Evolutionary conservation across 2,888 invertebrate species (phyloP), one percentile per base, ranked within the genome.

Genomic region (Caenorhabditis sulstoni): DNA sequence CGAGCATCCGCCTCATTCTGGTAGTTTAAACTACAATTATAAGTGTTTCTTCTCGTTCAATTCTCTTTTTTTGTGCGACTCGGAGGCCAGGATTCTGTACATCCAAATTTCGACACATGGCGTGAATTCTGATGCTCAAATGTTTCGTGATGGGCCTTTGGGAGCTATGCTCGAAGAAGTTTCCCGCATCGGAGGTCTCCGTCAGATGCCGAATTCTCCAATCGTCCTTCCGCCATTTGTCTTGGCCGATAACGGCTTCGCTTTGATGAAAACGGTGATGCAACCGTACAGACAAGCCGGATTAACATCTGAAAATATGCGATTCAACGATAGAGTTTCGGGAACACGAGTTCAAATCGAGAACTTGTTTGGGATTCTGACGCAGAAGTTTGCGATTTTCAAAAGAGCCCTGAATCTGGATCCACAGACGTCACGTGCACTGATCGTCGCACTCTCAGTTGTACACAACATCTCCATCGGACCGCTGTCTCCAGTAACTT

Each of bases 241-340:
- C 16, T 35, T 61, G 5, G 61, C 61, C 0, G 61, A 61, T 18
- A 61, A 61, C 18, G 61, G 61, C 11, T 61, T 61, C 47, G 61
- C 35, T 0, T 8, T 61, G 9, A 8, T 1, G 12, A 35, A 49
- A 12, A 5, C n/a, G 29, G 29, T 61, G n/a, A 49, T 47, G 47
- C 9, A 14, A 3, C 47, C 47, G 0, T 61, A 61, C 35, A 3
- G 47, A 8, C 5, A n/a, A 1, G 11, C n/a, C 9, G 7, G 35
- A 11, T 9, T 47, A 2, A 35, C 37, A 9, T 5, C 8, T 4
- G 29, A 23, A 18, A 61, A 47, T 11, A 47, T 47, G 3, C 2
- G 4, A 1, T 61, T 61, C 37, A 61, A 61, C 35, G 18, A 35
- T 0, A 16, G 16, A 2, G n/a, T 61, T 9, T 35, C 9, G 3